A percentile compares a stretch with the other conserved stretches of the same genome.
phyloP scores from a whole-genome alignment of 2,797 vertebrate genomes.

The Labeo calbasu region DNA sequence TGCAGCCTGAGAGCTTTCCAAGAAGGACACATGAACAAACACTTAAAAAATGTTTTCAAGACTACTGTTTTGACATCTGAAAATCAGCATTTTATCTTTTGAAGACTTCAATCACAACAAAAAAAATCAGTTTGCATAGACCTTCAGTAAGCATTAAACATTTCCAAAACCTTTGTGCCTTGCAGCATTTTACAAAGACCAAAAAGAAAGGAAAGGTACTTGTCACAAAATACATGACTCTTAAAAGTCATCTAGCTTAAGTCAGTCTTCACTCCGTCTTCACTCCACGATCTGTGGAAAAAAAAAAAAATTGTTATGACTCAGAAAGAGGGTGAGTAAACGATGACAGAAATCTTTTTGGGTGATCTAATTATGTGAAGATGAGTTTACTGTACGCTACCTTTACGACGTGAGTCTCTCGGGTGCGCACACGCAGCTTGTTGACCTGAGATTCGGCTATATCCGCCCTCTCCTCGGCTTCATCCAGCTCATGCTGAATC shows the following conservation, averaged over 20 bases:
- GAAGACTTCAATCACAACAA: not conserved
- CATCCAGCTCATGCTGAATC: conserved; percentile 89
- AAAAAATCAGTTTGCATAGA: not conserved
- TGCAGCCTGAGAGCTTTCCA: not conserved
- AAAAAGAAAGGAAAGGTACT: conserved; percentile 24
- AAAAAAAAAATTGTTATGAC: not conserved
- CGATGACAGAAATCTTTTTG: not conserved
- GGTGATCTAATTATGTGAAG: too few relatives aligned
- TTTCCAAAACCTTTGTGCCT: conserved; percentile 34
- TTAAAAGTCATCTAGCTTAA: conserved; percentile 29
- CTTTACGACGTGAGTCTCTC: conserved; percentile 68
- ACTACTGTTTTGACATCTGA: conserved; percentile 2
- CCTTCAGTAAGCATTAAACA: conserved; percentile 8
- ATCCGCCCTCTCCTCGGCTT: conserved; percentile 90
- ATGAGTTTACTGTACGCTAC: conserved; percentile 25
- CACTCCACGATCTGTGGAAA: conserved; percentile 47
- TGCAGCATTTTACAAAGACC: conserved; percentile 31
- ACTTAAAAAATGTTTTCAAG: conserved; percentile 7
- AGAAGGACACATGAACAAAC: not conserved
- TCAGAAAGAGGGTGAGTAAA: not conserved
- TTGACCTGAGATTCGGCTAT: conserved; percentile 89
- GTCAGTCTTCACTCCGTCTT: conserved; percentile 21
- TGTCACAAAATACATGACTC: conserved; percentile 21
- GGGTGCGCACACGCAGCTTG: conserved; percentile 85
- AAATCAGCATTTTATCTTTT: conserved; percentile 11